A percentile compares a stretch with the other conserved stretches of the same genome.
phyloP scores from a whole-genome alignment of 2,888 invertebrate genomes.

The Dastarcus helophoroides region DNA sequence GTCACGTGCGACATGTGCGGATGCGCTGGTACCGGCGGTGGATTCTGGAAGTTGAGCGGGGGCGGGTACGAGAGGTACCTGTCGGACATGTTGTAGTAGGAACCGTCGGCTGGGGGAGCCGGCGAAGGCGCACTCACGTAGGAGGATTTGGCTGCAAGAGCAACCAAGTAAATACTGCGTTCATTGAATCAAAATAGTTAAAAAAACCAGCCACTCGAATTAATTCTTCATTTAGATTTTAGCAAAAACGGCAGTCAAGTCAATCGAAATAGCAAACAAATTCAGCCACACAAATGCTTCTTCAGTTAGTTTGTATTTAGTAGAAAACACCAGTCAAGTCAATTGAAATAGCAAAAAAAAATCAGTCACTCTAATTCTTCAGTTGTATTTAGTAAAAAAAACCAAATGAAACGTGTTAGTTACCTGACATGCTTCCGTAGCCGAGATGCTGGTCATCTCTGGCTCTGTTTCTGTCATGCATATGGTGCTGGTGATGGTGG shows the following conservation, averaged over 20 bases:
- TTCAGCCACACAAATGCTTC: too few species aligned
- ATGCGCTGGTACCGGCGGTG: constrained; percentile 29
- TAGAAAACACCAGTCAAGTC: too few species aligned
- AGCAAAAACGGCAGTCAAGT: too few species aligned
- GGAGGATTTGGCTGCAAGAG: constrained; percentile 47
- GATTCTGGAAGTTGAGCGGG: constrained; percentile 51
- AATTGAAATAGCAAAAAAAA: too few species aligned
- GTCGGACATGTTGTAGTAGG: constrained; percentile 73
- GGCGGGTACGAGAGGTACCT: constrained; percentile 73
- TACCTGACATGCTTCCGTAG: constrained; percentile 37
- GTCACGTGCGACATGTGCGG: constrained; percentile 43
- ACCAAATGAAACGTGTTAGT: too few species aligned
- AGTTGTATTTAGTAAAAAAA: too few species aligned
- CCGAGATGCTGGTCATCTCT: constrained; percentile 37
- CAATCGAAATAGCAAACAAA: constrained; percentile 1
- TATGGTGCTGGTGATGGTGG: constrained; percentile 34
- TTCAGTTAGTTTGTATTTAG: too few species aligned
- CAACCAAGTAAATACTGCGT: too few species aligned
- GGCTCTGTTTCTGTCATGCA: constrained; percentile 34
- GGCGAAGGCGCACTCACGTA: constrained; percentile 58
- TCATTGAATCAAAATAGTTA: too few species aligned
- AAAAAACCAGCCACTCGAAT: too few species aligned
- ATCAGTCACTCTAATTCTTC: too few species aligned
- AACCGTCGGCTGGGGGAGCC: constrained; percentile 65
- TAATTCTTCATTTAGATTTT: too few species aligned